Base-by-base conservation (phyloP, 2,888 invertebrate genomes). In the Hypolimnas misippus region DNA sequence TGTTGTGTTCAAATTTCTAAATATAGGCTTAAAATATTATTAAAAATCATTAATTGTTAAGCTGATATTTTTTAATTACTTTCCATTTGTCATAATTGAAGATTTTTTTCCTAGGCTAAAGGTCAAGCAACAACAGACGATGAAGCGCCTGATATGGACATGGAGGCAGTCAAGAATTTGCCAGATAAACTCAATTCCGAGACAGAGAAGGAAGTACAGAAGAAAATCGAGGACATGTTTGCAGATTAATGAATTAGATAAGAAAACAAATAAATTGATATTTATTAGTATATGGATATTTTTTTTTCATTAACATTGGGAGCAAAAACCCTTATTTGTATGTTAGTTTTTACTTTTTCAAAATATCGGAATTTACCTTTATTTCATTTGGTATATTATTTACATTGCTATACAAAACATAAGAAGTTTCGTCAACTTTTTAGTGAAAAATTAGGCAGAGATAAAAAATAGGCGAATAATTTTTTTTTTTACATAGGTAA, bases 191-290 rank as follows among this genome's bases (percentile, higher is more conserved):
- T 91, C 17, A 90, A 90, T 66, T 87, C 91, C 0, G 90, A 91
- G 61, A 85, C 87, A 1, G 91, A 91, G 70, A 91, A 88, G 69
- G 89, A 89, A 77, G 90, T 89, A 25, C 92, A 89, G 71, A 91
- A 86, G 81, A 91, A 89, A 71, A 92, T 90, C 54, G 92, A 92
- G 73, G 92, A 92, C 63, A 92, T 92, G 90, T 92, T 92, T 77
- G 92, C 92, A 53, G 92, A 92, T 77, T 92, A 86, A 76, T 62
- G 51, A 58, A 53, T 29, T 42, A 57, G 12, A 1, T 7, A 44
- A 29, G 49, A 57, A 46, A 8, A 33, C 31, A 16, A 42, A 58
- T 58, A 17, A 19, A 50, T 31, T 6, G 10, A 21, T 46, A 5
- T 46, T n/a, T 25, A n/a, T 21, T 6, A 46, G 21, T 21, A n/a